Conservation (phyloP, 2,113 vertebrate genomes). For the Nymphicus hollandicus region DNA sequence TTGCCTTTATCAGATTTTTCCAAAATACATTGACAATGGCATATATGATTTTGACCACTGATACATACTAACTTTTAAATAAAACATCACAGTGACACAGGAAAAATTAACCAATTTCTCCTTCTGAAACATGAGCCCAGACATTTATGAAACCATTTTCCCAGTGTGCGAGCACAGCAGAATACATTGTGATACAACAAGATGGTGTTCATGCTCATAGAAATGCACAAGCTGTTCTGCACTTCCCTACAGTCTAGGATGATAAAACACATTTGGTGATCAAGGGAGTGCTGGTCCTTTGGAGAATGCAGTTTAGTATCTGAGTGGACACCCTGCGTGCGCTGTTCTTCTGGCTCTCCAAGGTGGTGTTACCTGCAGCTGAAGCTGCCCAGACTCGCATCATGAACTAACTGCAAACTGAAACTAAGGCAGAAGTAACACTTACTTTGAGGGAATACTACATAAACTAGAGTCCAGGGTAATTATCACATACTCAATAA, state of each 20-base stretch:
- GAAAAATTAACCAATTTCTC: background rate
- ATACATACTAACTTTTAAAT: background rate
- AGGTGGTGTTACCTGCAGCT: background rate
- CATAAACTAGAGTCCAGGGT: background rate
- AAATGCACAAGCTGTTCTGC: background rate
- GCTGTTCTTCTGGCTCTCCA: background rate
- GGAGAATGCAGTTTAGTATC: background rate
- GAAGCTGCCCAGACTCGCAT: background rate
- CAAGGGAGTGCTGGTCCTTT: background rate
- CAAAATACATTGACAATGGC: background rate
- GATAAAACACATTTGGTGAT: background rate
- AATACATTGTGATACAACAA: background rate
- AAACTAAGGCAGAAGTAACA: background rate
- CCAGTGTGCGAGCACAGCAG: background rate
- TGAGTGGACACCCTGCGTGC: fast-evolving
- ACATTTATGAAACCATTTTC: background rate
- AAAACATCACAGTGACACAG: background rate
- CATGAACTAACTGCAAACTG: background rate
- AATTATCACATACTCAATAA: background rate
- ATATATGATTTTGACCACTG: background rate
- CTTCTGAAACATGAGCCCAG: background rate
- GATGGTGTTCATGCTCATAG: background rate
- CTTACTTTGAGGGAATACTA: background rate
- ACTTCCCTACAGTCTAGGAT: background rate
- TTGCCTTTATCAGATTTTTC: background rate